Percentiles rank a stretch among this genome's conserved stretches.
Evolutionary conservation across 2,797 vertebrate species (phyloP).

Genomic region (Sebastes steindachneri): DNA sequence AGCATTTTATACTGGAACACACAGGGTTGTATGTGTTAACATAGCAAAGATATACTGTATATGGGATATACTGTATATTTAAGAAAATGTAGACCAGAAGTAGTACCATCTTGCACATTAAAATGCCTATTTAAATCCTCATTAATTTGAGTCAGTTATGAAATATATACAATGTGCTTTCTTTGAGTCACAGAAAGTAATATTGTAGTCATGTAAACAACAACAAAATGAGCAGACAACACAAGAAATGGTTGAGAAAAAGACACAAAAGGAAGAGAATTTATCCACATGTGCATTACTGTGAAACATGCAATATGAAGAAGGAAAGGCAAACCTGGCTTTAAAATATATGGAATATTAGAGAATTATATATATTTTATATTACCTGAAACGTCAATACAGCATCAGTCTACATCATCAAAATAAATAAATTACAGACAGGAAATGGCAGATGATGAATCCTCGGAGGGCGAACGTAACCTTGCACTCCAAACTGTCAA

Average conservation of each 20-base stretch:
- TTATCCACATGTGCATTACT: not conserved
- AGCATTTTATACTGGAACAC: not conserved
- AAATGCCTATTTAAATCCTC: not conserved
- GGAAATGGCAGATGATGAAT: conserved; percentile 67
- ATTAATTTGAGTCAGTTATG: not conserved
- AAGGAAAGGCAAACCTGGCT: not conserved
- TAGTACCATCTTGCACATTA: not conserved
- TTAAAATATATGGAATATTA: not conserved
- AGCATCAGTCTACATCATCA: conserved; percentile 17
- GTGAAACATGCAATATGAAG: not conserved
- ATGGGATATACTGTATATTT: not conserved
- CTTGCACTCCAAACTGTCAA: conserved; percentile 73
- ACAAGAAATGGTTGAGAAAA: not conserved
- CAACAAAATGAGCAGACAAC: not conserved
- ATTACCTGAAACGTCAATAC: not conserved
- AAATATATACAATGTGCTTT: not conserved
- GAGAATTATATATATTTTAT: not conserved
- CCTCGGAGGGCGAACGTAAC: conserved; percentile 59
- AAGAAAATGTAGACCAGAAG: not conserved
- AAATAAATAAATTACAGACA: conserved; percentile 64
- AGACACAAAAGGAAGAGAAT: not conserved
- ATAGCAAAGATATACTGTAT: not conserved
- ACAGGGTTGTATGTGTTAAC: not conserved
- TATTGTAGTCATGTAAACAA: not conserved
- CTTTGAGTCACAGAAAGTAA: not conserved